Evolutionary conservation across 2,888 invertebrate species (phyloP).

Genomic region (Sesia bembeciformis): DNA sequence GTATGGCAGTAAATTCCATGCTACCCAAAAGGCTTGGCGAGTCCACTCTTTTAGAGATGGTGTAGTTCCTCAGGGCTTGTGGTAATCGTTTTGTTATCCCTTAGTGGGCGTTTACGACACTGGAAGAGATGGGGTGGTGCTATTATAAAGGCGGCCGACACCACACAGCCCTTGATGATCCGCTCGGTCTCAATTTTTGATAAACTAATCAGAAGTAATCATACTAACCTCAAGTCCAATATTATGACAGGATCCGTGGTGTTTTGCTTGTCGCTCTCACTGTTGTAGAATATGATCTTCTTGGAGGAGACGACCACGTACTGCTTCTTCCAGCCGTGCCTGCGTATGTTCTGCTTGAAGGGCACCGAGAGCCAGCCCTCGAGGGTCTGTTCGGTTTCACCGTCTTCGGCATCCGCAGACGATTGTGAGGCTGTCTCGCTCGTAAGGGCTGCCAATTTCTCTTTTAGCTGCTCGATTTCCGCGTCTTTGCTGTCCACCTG

Average conservation of each 20-base stretch:
- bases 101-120: too few relatives aligned
- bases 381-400: constrained; percentile 84
- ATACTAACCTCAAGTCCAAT: constrained; percentile 90
- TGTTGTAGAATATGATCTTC: constrained; percentile 97
- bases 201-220: background rate
- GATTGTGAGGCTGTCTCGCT: constrained; percentile 94
- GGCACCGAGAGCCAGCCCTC: constrained; percentile 98
- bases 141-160: too few relatives aligned
- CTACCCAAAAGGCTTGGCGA: too few relatives aligned
- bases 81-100: too few relatives aligned
- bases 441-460: constrained; percentile 85
- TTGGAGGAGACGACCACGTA: constrained; percentile 97
- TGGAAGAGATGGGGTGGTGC: too few relatives aligned
- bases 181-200: background rate
- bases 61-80: too few relatives aligned
- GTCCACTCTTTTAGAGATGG: too few relatives aligned
- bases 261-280: constrained; percentile 94
- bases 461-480: constrained; percentile 93
- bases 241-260: constrained; percentile 95
- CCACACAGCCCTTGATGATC: background rate
- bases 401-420: constrained; percentile 90
- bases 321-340: constrained; percentile 97
- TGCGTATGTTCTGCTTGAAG: constrained; percentile 94
- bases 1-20: too few relatives aligned
- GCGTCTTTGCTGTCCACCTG: constrained; percentile 94